Evolutionary conservation across 2,888 invertebrate species (phyloP), one percentile per base, ranked within the genome.

Genomic region (Pyrrhia umbra): DNA sequence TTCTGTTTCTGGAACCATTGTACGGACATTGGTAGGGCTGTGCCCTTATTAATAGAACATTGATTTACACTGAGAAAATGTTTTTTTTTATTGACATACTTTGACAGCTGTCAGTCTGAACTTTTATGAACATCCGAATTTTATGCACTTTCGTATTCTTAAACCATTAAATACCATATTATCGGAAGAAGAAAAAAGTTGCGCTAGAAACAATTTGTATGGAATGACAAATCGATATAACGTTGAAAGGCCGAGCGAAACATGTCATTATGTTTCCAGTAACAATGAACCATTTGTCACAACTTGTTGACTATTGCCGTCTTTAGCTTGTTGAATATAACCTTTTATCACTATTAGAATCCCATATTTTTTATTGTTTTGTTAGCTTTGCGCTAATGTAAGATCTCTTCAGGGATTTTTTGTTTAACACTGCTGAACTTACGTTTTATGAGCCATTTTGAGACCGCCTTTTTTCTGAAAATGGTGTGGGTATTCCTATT

Each of bases 241-340:
- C 40, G 21, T 43, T 65, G 58, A 43, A 66, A 51, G 40, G 46
- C 40, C 15, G 55, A 25, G 46, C 23, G 45, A 42, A 40, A 56
- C 51, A 55, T 51, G 58, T 42, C 55, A 60, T 30, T 50, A 47
- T 49, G 45, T 18, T 13, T 52, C 20, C 37, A 34, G n/a, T 57
- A 43, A 52, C 78, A 73, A 59, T 59, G 20, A 23, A 40, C 47
- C 37, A 74, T 78, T 74, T 78, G 78, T 77, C 78, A 73, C 45
- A 74, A 78, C 58, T 78, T 56, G 47, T 67, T 55, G 47, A 23
- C 47, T 54, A 59, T 74, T 59, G 37, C 59, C 20, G 49, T 52
- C 47, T 49, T 51, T 39, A 40, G 75, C 52, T 59, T 56, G 39
- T 64, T 58, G 18, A 46, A 57, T 54, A 34, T 42, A 43, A 9